A percentile compares a stretch with the other conserved stretches of the same genome.
Evolutionary conservation across 2,888 invertebrate genomes (phyloP).

Genomic region (Didymodactylos carnosus): DNA sequence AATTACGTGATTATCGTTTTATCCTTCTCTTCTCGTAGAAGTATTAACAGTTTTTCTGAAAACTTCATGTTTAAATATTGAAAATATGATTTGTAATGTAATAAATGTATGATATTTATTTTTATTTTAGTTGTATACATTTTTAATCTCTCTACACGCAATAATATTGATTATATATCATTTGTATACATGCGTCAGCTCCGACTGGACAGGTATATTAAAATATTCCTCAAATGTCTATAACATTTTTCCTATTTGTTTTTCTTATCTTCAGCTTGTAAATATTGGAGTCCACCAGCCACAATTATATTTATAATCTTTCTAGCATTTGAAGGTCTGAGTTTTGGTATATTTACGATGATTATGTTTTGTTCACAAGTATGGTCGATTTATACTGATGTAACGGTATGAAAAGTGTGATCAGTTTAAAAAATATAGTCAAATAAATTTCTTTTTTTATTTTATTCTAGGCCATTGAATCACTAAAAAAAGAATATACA

Average conservation of each 20-base stretch:
- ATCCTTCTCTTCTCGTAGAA: background rate
- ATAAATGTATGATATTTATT: background rate
- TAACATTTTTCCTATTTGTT: slow-evolving; percentile 9
- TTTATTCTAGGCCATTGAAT: background rate
- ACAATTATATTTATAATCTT: slow-evolving; percentile 77
- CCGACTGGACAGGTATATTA: slow-evolving; percentile 61
- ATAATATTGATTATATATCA: slow-evolving; percentile 74
- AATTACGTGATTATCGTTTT: background rate
- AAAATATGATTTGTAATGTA: no score
- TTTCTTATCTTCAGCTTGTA: slow-evolving; percentile 47
- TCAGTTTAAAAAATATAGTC: background rate
- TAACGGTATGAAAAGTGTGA: slow-evolving; percentile 50
- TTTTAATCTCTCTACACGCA: slow-evolving; percentile 79
- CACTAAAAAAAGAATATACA: background rate
- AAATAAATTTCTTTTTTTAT: background rate
- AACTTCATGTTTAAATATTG: no score
- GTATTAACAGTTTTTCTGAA: no score
- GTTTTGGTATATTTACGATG: slow-evolving; percentile 88
- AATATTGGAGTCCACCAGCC: slow-evolving; percentile 75
- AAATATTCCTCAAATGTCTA: background rate
- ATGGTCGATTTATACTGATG: slow-evolving; percentile 91
- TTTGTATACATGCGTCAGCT: slow-evolving; percentile 71
- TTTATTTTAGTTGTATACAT: slow-evolving; percentile 69
- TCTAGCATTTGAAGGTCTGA: slow-evolving; percentile 61
- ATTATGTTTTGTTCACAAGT: slow-evolving; percentile 92